Base-by-base conservation (phyloP, 2,888 invertebrate genomes). In the Isotomurus palustris region DNA sequence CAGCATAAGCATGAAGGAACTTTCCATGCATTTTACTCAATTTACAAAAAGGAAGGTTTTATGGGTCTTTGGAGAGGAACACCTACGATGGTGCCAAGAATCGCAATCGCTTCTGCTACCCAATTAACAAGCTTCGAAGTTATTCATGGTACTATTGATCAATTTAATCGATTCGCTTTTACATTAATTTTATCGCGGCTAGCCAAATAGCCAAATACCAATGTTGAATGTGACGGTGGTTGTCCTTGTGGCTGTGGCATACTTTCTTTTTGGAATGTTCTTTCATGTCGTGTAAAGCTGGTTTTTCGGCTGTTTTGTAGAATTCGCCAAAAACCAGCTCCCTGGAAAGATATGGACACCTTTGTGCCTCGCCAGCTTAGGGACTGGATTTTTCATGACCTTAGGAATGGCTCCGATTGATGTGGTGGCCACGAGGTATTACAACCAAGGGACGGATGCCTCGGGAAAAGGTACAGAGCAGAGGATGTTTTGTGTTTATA, bases 351-450 rank as follows among this genome's bases (percentile, higher is more conserved):
- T 86, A 2, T 77, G 86, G 60, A 69, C 83, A 57, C 81, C 84
- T 65, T 86, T 89, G 0, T 84, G 91, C 71, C 74, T 82, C 10
- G 86, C 89, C 3, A 86, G 88, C 44, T 81, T 86, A 71, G 77
- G 88, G 12, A 88, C 90, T 3, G 91, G 92, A 0, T 76, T 88
- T 1, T 82, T 85, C 1, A 87, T 91, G 75, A 86, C 88, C 0
- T 61, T 86, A 1, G 84, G 84, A 52, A 86, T 93, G 77, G 90
- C 91, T 32, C 93, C 93, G 0, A 88, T 92, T 67, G 93, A 93
- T 76, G 87, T 92, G 0, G 82, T 92, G 29, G 85, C 90, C 0
- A 92, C 92, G 0, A 80, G 93, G 49, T 78, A 93, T 44, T 92
- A 90, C 65, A 93, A 93, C 76, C 92, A 93, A 81, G 86, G 84